A percentile compares a stretch with the other conserved stretches of the same genome.
phyloP scores from a whole-genome alignment of 2,797 vertebrate species.

The Gymnodraco acuticeps region DNA sequence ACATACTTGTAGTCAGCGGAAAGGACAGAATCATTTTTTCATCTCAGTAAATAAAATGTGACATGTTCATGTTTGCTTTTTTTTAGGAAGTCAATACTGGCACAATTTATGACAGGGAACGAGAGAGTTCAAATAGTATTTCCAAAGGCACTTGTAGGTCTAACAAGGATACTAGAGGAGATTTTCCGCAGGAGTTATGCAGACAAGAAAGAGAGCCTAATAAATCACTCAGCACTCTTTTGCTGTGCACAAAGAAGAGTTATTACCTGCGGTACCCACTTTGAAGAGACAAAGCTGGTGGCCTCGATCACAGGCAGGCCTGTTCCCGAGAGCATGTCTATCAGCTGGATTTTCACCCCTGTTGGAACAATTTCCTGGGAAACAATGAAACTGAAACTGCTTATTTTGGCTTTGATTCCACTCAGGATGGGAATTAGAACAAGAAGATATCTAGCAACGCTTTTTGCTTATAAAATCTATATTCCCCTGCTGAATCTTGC shows the following conservation, averaged over 20 bases:
- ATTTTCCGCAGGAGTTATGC: conserved; percentile 34
- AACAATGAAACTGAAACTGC: conserved; percentile 66
- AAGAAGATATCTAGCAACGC: conserved; percentile 27
- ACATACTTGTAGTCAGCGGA: conserved; percentile 19
- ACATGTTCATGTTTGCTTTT: conserved; percentile 19
- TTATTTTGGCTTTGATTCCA: conserved; percentile 62
- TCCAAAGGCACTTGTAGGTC: conserved; percentile 41
- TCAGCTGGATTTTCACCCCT: conserved; percentile 93
- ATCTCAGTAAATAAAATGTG: conserved; percentile 35
- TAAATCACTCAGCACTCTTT: conserved; percentile 75
- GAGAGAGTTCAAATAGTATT: conserved; percentile 33
- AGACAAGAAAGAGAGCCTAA: conserved; percentile 58
- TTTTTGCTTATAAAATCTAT: conserved; percentile 15
- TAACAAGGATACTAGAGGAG: conserved; percentile 27
- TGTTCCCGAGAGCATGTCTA: conserved; percentile 93
- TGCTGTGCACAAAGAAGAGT: conserved; percentile 56
- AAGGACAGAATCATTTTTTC: conserved; percentile 23
- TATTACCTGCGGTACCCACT: conserved; percentile 96
- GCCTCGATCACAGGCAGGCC: conserved; percentile 94
- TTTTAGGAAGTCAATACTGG: conserved; percentile 29
- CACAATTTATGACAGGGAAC: conserved; percentile 42
- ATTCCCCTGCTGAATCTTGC: conserved; percentile 25
- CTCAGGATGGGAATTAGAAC: conserved; percentile 37
- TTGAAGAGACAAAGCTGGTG: conserved; percentile 97
- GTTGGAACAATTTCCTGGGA: conserved; percentile 93